Evolutionary conservation across 30 jellyfish, hydroid and myxozoan genomes (phyloP).

Genomic region (Pelagia noctiluca): DNA sequence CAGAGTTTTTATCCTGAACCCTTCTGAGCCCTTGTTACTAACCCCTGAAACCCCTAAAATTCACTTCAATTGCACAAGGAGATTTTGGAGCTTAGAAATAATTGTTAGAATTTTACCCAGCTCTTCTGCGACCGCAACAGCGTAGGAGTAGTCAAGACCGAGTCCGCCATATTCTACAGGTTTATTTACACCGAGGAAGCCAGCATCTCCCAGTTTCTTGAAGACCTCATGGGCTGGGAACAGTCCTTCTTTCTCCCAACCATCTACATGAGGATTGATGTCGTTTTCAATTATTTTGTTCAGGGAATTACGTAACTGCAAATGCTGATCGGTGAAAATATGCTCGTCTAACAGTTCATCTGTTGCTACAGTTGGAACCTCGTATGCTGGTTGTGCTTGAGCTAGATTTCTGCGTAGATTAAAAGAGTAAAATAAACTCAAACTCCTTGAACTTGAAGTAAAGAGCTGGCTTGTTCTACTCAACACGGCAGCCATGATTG

Average conservation of each 20-base stretch:
- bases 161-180: constrained; percentile 96
- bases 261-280: constrained; percentile 89
- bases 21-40: no score
- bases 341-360: constrained; percentile 84
- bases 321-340: constrained; percentile 78
- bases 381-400: constrained; percentile 69
- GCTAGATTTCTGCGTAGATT: constrained; percentile 1
- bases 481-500: no score
- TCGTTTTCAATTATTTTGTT: constrained; percentile 82
- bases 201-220: constrained; percentile 92
- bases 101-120: constrained; percentile 48
- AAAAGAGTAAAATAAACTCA: background rate
- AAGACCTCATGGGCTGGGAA: constrained; percentile 93
- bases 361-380: constrained; percentile 69
- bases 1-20: no score
- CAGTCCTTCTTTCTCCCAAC: constrained; percentile 84
- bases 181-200: constrained; percentile 88
- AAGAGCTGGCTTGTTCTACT: no score
- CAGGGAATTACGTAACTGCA: constrained; percentile 75
- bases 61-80: no score
- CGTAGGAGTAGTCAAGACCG: constrained; percentile 87
- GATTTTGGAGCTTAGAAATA: background rate
- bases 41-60: no score
- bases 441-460: no score
- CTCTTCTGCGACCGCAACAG: constrained; percentile 91